These are phyloP conservation scores for Momotus momota DNA, from an alignment of 2,797 vertebrate species.

Conservation along the genomic window DNA sequence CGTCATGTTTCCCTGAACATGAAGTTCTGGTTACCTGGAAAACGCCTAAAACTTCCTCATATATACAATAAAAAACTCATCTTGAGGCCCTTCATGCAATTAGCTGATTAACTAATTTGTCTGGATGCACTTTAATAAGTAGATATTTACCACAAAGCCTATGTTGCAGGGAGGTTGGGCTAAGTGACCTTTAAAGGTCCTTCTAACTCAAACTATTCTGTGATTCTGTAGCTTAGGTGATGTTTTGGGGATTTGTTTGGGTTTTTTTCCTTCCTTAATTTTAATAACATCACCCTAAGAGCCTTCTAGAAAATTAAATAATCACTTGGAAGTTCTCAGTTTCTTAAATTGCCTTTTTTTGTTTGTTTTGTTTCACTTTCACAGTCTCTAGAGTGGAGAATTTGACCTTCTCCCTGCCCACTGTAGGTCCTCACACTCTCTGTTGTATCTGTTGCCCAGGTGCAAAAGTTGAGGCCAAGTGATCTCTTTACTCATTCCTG, in stretches of 20 bases:
- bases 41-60: background rate
- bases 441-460: background rate
- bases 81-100: background rate
- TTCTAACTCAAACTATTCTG: background rate
- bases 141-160: background rate
- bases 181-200: background rate
- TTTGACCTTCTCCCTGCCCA: background rate
- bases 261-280: background rate
- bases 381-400: background rate
- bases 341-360: background rate
- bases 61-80: background rate
- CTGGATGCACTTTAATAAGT: background rate
- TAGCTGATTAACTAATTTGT: background rate
- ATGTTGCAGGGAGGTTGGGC: background rate
- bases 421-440: background rate
- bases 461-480: background rate
- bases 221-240: background rate
- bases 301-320: rapidly evolving
- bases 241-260: background rate
- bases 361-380: background rate
- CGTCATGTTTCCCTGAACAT: background rate
- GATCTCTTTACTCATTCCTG: background rate
- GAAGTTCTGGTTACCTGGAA: background rate
- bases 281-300: background rate
- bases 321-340: background rate